Percentiles rank a stretch among this genome's conserved stretches.
Evolutionary conservation across 2,797 vertebrate genomes (phyloP).

Genomic region (Helicolenus hilgendorfi): DNA sequence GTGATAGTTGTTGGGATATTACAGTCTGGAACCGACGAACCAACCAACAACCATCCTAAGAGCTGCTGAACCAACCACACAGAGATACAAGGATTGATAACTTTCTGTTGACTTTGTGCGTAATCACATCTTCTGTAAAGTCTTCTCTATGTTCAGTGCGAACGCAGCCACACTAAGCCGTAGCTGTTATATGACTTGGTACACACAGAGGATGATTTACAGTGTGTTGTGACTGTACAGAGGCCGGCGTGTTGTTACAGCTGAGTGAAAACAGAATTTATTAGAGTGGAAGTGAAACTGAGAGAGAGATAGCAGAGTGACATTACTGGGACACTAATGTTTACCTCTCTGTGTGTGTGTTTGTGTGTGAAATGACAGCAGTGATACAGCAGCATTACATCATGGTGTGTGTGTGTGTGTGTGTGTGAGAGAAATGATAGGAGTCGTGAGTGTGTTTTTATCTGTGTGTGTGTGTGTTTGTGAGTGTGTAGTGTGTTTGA

Average conservation of each 20-base stretch:
- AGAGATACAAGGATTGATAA: not conserved
- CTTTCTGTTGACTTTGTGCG: not conserved
- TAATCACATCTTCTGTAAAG: not conserved
- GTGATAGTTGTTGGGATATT: not conserved
- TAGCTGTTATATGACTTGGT: not conserved
- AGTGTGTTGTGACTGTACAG: not conserved
- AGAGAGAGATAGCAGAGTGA: slow-evolving; percentile 12
- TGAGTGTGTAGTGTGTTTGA: slow-evolving; percentile 6
- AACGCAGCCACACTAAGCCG: not conserved
- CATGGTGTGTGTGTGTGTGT: not conserved
- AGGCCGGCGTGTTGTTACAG: not conserved
- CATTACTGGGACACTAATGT: slow-evolving; percentile 36
- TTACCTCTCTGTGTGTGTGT: not conserved
- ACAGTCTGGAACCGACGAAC: not conserved
- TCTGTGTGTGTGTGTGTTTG: not conserved
- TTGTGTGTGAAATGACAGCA: not conserved
- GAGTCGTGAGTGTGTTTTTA: not conserved
- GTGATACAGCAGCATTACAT: slow-evolving; percentile 32
- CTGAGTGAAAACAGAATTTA: slow-evolving; percentile 2
- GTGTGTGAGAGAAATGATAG: slow-evolving; percentile 8
- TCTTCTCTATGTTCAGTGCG: too few relatives aligned
- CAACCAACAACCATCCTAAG: not conserved
- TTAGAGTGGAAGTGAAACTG: slow-evolving; percentile 24
- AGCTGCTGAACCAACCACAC: not conserved
- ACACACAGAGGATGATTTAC: not conserved